phyloP scores from a whole-genome alignment of 92 coral and sea anemone species.

The Palythoa grandis region DNA sequence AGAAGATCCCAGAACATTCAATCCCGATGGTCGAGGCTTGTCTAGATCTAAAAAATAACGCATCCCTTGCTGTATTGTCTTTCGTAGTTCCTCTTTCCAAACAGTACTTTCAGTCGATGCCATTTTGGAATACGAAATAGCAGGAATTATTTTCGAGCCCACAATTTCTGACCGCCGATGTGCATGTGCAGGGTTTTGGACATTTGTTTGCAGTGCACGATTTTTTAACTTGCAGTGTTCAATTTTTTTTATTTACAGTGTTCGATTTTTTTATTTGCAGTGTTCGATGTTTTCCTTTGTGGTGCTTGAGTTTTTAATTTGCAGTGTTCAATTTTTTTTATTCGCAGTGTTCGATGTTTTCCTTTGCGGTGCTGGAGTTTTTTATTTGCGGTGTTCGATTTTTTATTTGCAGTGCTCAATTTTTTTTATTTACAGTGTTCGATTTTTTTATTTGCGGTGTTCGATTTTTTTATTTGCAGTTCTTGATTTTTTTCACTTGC shows the following conservation, averaged over 20 bases:
- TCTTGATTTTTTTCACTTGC: not conserved
- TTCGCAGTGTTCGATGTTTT: not conserved
- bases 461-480: not conserved
- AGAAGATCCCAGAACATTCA: slow-evolving; percentile 5
- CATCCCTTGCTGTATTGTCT: slow-evolving; percentile 3
- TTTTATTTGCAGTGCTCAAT: too few species aligned
- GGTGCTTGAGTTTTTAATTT: too few species aligned
- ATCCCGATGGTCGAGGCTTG: not conserved
- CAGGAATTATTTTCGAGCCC: slow-evolving; percentile 18
- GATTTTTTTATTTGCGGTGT: too few species aligned
- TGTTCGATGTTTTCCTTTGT: too few species aligned
- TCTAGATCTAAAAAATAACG: not conserved
- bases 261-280: too few species aligned
- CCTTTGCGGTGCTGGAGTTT: too few species aligned
- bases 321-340: too few species aligned
- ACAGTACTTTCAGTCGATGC: not conserved
- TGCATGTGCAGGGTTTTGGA: slow-evolving; percentile 19
- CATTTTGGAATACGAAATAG: not conserved
- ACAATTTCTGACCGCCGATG: slow-evolving; percentile 15
- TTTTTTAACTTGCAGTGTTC: slow-evolving; percentile 32
- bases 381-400: too few species aligned
- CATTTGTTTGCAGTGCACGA: slow-evolving; percentile 11
- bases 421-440: not conserved
- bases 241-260: slow-evolving; percentile 11
- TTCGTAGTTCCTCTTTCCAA: slow-evolving; percentile 8